Evolutionary conservation across 35 echinoderm and acorn worm genomes (phyloP), one percentile per base, ranked within the genome.

Genomic region (Ptychodera flava): DNA sequence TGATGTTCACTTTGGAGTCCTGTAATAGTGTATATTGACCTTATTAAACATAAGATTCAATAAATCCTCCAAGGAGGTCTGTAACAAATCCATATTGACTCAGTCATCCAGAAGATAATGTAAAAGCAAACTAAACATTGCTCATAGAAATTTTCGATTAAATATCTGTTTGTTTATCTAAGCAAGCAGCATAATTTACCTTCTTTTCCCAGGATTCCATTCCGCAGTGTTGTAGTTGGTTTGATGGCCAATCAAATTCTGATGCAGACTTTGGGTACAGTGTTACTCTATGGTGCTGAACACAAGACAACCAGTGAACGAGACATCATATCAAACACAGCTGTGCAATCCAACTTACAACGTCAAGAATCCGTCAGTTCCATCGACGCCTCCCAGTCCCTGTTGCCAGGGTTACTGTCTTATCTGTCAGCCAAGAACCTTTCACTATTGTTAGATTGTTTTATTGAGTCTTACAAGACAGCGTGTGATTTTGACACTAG

Each of bases 391-490:
- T 29, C 31, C 30, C 82, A 94, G 84, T 82, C 76, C 15, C 81
- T 88, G 2, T 85, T 99, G 22, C 96, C 96, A 1, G 96, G 96
- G 0, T 91, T 99, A 22, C 93, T 99, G 16, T 87, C 96, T 0
- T 99, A 99, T 78, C 96, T 99, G 27, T 94, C 96, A 1, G 84
- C 92, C 14, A 90, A 91, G 88, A 99, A 99, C 80, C 93, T 99
- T 15, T 88, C 92, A 10, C 88, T 99, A 0, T 85, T 99, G 30
- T 33, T 99, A 83, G 96, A 99, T 85, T 99, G 96, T 80, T 99
- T 99, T 80, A 90, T 99, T 15, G 93, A 99, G 82, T 99, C 96
- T 0, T 99, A 99, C 86, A 92, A 94, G 88, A 94, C 89, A 27
- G 96, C 96, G 34, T 99, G 88, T 30, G 96, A 99, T 33, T 99